Base-by-base conservation (phyloP, 2,797 vertebrate genomes). In the Rhadinocentrus ornatus region DNA sequence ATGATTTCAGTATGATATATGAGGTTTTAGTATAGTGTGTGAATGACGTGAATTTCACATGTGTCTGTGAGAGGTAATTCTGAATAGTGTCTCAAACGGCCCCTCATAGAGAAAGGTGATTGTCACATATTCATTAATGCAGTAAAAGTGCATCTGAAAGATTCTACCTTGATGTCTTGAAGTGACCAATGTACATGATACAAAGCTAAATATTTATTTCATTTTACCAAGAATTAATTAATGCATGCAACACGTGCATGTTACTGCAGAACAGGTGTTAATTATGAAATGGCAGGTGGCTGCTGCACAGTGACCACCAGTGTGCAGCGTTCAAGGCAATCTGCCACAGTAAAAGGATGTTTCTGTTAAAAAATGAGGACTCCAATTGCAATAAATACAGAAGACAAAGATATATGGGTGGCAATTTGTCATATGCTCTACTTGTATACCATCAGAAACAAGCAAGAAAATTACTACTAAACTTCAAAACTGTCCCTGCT, bases 241-340 rank as follows among this genome's bases (percentile, higher is more conserved):
- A 69, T 55, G 73, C 61, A 22, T 44, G 48, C 55, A 22, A 74
- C 88, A 89, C 83, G 82, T 86, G 87, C 74, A 67, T 50, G 77
- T 82, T 77, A 70, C 78, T 62, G 29, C 77, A 53, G 75, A 81
- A 80, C 89, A 88, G 87, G 82, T 88, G 84, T 78, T 86, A 77
- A 86, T 84, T 77, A 84, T 46, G 16, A 65, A 78, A 66, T 54
- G 57, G 80, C 82, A 89, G 88, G 86, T 89, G 83, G 81, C 83
- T 70, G 86, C 39, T 34, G 63, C 79, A 74, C 55, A 1, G 61
- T 61, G 78, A 68, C 64, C 34, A 74, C 71, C 85, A 72, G 69
- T 66, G 67, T 82, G 76, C 53, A 56, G 70, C 13, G 37, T 75
- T 31, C 46, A 55, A 64, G 65, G 77, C 87, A 85, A 66, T 62